A percentile compares a stretch with the other conserved stretches of the same genome.
Evolutionary conservation across 2,113 vertebrate genomes (phyloP).

Genomic region (Halichoerus grypus): DNA sequence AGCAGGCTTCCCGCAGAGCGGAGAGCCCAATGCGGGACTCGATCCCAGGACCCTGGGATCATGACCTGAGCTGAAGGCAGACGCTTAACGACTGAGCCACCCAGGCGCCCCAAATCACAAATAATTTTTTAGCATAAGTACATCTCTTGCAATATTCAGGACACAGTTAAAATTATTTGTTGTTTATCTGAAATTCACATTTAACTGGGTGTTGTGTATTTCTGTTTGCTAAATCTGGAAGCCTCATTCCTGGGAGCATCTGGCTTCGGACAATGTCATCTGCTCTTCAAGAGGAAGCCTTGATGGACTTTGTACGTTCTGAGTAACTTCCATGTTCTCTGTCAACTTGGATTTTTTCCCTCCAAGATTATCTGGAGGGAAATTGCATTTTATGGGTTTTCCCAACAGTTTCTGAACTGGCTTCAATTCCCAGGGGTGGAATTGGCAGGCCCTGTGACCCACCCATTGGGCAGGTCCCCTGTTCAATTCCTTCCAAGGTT

Average conservation of each 20-base stretch:
- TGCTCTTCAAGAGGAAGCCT: slow-evolving; percentile 15
- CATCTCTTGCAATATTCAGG: neutral
- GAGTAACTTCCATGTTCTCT: neutral
- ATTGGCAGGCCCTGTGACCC: neutral
- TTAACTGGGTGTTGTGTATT: neutral
- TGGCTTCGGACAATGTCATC: neutral
- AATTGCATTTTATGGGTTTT: neutral
- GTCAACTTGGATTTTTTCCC: neutral
- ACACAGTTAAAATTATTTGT: neutral
- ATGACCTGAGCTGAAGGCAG: too few species aligned
- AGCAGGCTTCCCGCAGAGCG: too few species aligned
- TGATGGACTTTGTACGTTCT: neutral
- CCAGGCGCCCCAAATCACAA: neutral
- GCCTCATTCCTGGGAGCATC: neutral
- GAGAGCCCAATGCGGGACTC: too few species aligned
- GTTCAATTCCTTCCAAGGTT: neutral
- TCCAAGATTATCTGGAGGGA: neutral
- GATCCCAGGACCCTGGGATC: too few species aligned
- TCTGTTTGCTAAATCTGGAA: neutral
- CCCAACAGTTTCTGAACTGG: neutral
- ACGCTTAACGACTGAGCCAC: too few species aligned
- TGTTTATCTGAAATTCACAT: neutral
- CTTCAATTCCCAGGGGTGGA: neutral
- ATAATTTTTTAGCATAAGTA: neutral
- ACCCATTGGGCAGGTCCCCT: neutral